Evolutionary conservation across 2,113 vertebrate species (phyloP).

Genomic region (Bungarus multicinctus): DNA sequence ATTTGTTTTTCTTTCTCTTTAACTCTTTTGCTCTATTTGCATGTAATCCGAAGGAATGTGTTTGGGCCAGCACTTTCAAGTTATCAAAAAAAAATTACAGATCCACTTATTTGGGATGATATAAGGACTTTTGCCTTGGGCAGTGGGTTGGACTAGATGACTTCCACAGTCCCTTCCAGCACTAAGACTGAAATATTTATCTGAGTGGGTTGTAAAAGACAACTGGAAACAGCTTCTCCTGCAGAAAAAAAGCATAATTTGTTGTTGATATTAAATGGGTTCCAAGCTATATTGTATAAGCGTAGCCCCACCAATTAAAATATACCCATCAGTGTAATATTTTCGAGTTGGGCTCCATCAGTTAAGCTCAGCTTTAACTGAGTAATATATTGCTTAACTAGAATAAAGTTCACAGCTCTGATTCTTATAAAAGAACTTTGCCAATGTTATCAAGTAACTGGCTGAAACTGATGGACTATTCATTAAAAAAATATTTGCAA

Average conservation of each 20-base stretch:
- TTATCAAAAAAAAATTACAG: background rate
- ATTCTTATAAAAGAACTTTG: background rate
- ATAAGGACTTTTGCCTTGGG: background rate
- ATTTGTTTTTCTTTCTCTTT: background rate
- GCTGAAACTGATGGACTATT: background rate
- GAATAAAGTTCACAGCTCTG: background rate
- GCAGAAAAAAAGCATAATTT: background rate
- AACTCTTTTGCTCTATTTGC: background rate
- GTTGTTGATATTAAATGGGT: background rate
- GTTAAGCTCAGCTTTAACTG: background rate
- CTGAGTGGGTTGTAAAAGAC: background rate
- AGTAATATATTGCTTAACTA: background rate
- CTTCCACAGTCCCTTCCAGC: background rate
- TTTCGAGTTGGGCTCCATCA: background rate
- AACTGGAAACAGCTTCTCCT: background rate
- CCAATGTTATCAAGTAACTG: background rate
- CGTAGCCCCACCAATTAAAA: background rate
- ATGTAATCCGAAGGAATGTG: background rate
- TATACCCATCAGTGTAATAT: background rate
- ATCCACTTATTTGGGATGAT: background rate
- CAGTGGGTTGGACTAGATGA: background rate
- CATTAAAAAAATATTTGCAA: background rate
- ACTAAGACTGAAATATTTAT: background rate
- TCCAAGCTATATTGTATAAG: background rate
- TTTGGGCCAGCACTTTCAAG: background rate